Evolutionary conservation across 2,888 invertebrate genomes (phyloP).

Genomic region (Tipula confusa): DNA sequence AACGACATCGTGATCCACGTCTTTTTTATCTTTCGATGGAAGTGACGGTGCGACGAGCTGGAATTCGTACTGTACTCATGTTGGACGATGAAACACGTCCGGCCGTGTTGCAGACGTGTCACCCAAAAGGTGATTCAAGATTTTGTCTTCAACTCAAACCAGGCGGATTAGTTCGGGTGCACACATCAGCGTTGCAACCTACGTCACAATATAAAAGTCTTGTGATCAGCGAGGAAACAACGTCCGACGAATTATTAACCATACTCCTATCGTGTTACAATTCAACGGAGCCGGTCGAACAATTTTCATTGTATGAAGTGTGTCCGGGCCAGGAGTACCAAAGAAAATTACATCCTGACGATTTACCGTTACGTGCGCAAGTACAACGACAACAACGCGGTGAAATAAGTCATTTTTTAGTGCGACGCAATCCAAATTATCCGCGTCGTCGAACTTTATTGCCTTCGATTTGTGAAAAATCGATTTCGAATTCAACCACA

Average conservation of each 20-base stretch:
- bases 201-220: slow-evolving; percentile 91
- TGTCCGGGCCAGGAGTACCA: slow-evolving; percentile 80
- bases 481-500: slow-evolving; percentile 31
- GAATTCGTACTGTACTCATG: slow-evolving; percentile 73
- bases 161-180: slow-evolving; percentile 87
- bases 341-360: slow-evolving; percentile 81
- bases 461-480: slow-evolving; percentile 38
- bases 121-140: slow-evolving; percentile 88
- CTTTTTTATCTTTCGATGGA: slow-evolving; percentile 94
- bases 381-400: slow-evolving; percentile 63
- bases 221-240: slow-evolving; percentile 82
- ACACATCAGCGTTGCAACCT: slow-evolving; percentile 85
- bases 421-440: slow-evolving; percentile 75
- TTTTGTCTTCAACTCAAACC: slow-evolving; percentile 84
- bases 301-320: slow-evolving; percentile 83
- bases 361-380: slow-evolving; percentile 77
- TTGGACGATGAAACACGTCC: slow-evolving; percentile 86
- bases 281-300: slow-evolving; percentile 76
- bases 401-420: slow-evolving; percentile 71
- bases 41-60: slow-evolving; percentile 79
- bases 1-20: slow-evolving; percentile 87
- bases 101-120: slow-evolving; percentile 87
- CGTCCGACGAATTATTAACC: slow-evolving; percentile 80
- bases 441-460: slow-evolving; percentile 51
- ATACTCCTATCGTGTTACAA: slow-evolving; percentile 81